Percentiles rank a stretch among this genome's conserved stretches.
phyloP scores from a whole-genome alignment of 35 echinoderm and acorn worm species.

The Ophioderma brevispina region DNA sequence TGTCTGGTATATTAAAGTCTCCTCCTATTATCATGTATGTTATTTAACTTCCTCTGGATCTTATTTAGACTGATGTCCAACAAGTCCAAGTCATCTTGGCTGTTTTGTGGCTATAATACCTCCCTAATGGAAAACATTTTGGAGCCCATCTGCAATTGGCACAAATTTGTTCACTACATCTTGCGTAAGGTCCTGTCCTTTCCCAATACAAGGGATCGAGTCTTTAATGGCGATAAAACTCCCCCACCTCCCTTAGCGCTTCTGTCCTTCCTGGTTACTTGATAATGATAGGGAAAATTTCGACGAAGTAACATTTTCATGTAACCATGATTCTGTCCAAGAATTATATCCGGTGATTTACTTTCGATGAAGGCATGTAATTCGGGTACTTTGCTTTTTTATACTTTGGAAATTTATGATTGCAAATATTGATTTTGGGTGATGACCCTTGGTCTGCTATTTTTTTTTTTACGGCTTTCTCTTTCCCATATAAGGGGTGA shows the following conservation, averaged over 20 bases:
- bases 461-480: background rate
- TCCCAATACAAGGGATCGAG: constrained; percentile 10
- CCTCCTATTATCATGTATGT: constrained; percentile 15
- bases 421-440: constrained; percentile 13
- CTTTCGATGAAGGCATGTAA: constrained; percentile 9
- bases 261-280: constrained; percentile 24
- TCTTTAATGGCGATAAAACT: constrained; percentile 2
- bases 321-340: constrained; percentile 36
- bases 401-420: background rate
- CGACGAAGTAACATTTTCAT: background rate
- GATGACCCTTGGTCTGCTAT: background rate
- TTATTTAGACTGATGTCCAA: background rate
- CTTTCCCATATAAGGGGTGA: background rate
- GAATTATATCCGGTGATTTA: constrained; percentile 25
- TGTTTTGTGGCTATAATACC: background rate
- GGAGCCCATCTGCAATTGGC: background rate
- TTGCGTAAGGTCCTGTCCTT: background rate
- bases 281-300: constrained; percentile 20
- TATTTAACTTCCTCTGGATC: background rate
- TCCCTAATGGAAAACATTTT: constrained; percentile 11
- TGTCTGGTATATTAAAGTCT: constrained; percentile 35
- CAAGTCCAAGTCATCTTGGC: background rate
- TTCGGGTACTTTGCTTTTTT: background rate
- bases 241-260: background rate
- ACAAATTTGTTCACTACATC: constrained; percentile 32